Conservation (phyloP, 2,888 invertebrate species). For the Eilema depressum region DNA sequence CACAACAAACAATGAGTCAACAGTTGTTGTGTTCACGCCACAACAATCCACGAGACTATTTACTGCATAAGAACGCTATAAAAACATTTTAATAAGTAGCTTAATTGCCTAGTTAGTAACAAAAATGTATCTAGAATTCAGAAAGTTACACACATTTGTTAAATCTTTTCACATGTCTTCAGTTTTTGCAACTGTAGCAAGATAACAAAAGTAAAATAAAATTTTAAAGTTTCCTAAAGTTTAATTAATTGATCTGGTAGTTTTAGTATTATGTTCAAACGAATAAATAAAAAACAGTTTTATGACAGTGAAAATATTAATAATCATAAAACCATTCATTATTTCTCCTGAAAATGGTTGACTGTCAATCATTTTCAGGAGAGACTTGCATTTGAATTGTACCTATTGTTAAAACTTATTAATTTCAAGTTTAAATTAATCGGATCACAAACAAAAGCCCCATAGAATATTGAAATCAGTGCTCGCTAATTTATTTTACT, state of each 20-base stretch:
- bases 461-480: too few relatives aligned
- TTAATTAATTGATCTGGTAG: neutral
- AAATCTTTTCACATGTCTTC: too few relatives aligned
- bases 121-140: neutral
- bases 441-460: neutral
- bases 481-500: constrained; percentile 1
- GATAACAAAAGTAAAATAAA: too few relatives aligned
- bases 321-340: too few relatives aligned
- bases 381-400: neutral
- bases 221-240: neutral
- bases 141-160: too few relatives aligned
- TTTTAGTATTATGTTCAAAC: neutral
- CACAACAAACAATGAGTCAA: constrained; percentile 58
- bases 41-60: constrained; percentile 41
- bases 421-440: constrained; percentile 1
- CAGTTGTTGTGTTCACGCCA: constrained; percentile 48
- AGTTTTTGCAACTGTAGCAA: too few relatives aligned
- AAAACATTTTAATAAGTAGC: neutral
- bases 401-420: neutral
- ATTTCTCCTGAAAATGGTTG: too few relatives aligned
- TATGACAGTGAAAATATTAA: neutral
- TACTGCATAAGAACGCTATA: constrained; percentile 10
- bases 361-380: too few relatives aligned
- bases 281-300: neutral
- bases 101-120: neutral